Evolutionary conservation across 2,888 invertebrate genomes (phyloP).

Genomic region (Amiota communis): DNA sequence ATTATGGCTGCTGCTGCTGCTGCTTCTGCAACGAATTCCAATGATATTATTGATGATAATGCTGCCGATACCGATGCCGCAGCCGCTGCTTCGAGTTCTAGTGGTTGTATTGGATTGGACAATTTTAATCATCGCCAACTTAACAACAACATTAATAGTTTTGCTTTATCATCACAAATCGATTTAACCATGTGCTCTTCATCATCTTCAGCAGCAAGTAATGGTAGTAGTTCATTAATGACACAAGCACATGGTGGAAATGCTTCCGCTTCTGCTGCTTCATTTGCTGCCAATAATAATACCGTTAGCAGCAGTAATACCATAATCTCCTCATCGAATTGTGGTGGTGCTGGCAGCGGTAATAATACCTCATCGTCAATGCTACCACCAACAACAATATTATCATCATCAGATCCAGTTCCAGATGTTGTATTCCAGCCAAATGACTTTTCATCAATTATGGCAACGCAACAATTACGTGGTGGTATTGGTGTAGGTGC

Average conservation of each 20-base stretch:
- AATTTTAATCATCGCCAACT: constrained; percentile 38
- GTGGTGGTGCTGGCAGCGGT: constrained; percentile 29
- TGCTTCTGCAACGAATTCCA: neutral
- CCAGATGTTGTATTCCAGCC: constrained; percentile 69
- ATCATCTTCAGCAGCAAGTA: constrained; percentile 62
- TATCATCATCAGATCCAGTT: constrained; percentile 69
- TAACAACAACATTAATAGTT: constrained; percentile 42
- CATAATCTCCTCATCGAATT: constrained; percentile 67
- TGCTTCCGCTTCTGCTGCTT: constrained; percentile 32
- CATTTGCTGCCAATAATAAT: constrained; percentile 31
- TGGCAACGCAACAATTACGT: constrained; percentile 67
- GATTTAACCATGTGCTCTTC: constrained; percentile 69
- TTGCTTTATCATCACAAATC: constrained; percentile 57
- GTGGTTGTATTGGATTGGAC: neutral
- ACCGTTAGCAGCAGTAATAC: constrained; percentile 37
- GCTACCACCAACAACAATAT: constrained; percentile 66
- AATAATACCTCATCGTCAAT: constrained; percentile 55
- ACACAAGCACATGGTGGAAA: constrained; percentile 32
- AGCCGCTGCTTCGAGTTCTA: neutral
- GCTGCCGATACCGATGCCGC: constrained; percentile 23
- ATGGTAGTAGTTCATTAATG: constrained; percentile 52
- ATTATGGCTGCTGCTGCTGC: neutral
- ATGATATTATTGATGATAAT: constrained; percentile 13
- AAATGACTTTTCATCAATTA: constrained; percentile 70
- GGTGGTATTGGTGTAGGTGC: neutral